A percentile compares a stretch with the other conserved stretches of the same genome.
Conservation (phyloP, 2,888 invertebrate species). For the Eupithecia pulchellata region DNA sequence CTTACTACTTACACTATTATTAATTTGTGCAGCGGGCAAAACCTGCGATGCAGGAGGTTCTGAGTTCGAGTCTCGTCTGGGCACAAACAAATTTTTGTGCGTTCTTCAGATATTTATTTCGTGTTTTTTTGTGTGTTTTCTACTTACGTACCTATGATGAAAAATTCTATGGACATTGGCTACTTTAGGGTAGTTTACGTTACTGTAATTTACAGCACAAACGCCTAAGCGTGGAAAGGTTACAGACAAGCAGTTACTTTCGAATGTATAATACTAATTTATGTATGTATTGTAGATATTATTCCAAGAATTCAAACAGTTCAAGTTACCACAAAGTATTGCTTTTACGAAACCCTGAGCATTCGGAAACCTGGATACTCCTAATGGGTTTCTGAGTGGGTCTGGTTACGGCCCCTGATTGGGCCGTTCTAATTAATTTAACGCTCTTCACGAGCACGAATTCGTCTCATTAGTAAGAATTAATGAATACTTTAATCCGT, state of each 20-base stretch:
- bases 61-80: background rate
- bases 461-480: slow-evolving; percentile 36
- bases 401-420: slow-evolving; percentile 11
- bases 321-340: background rate
- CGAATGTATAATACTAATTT: background rate
- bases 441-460: slow-evolving; percentile 32
- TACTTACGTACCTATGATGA: background rate
- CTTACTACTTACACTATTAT: too few relatives aligned
- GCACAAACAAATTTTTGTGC: background rate
- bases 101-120: background rate
- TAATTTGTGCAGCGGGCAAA: background rate
- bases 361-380: background rate
- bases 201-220: too few relatives aligned
- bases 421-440: slow-evolving; percentile 30
- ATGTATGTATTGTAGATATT: background rate
- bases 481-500: slow-evolving; percentile 35
- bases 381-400: slow-evolving; percentile 13
- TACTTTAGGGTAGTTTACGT: too few relatives aligned
- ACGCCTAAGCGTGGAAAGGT: background rate
- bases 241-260: background rate
- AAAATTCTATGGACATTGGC: background rate
- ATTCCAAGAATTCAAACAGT: background rate
- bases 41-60: background rate
- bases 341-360: background rate
- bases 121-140: background rate